phyloP scores from a whole-genome alignment of 2,797 vertebrate species.

The Gymnocypris eckloni region DNA sequence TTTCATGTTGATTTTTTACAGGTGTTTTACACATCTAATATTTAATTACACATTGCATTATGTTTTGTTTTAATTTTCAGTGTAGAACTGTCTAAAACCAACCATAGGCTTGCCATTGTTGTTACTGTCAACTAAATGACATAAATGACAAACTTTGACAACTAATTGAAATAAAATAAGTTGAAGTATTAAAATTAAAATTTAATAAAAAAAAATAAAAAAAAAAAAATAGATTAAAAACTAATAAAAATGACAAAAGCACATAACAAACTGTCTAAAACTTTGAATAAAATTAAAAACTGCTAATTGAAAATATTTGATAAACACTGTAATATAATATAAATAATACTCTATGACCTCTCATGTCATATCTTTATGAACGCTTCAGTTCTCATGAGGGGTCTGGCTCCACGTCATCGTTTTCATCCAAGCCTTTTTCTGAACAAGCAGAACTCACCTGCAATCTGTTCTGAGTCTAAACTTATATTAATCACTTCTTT shows the following conservation, averaged over 20 bases:
- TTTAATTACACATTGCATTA: too few relatives aligned
- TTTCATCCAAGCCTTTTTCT: constrained; percentile 19
- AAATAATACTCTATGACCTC: not conserved
- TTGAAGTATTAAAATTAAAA: not conserved
- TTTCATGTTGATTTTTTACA: too few relatives aligned
- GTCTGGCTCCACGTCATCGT: constrained; percentile 7
- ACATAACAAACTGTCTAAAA: too few relatives aligned
- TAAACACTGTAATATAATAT: too few relatives aligned
- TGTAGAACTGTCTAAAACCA: not conserved
- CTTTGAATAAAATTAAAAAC: too few relatives aligned
- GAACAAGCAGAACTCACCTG: constrained; percentile 23
- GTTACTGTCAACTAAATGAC: not conserved
- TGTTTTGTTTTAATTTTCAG: too few relatives aligned
- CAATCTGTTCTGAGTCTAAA: constrained; percentile 34
- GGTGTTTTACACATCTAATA: too few relatives aligned
- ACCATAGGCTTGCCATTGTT: not conserved
- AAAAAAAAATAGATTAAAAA: not conserved
- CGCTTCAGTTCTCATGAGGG: not conserved
- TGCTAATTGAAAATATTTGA: too few relatives aligned
- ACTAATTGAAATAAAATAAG: not conserved
- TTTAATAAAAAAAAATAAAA: not conserved
- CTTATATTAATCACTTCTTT: constrained; percentile 31
- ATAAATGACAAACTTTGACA: too few relatives aligned
- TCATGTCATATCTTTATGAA: not conserved
- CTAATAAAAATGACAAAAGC: too few relatives aligned